phyloP scores from a whole-genome alignment of 1,140 invertebrate species.

The Diabrotica virgifera region DNA sequence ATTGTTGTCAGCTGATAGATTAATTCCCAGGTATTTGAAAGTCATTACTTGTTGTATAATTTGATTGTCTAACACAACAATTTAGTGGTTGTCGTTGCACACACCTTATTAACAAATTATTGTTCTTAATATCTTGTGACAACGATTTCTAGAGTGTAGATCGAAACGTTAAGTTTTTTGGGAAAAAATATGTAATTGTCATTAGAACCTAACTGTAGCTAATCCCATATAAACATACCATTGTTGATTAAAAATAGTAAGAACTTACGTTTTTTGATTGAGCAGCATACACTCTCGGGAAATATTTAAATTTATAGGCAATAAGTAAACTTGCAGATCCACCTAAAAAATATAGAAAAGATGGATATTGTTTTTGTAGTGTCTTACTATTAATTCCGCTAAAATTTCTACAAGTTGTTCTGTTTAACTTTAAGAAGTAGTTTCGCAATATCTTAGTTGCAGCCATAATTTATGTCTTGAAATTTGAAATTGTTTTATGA shows the following conservation, averaged over 20 bases:
- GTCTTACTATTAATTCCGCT: neutral
- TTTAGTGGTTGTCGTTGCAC: too few relatives aligned
- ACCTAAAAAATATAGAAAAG: slow-evolving; percentile 9
- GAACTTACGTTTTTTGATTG: slow-evolving; percentile 23
- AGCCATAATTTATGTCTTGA: neutral
- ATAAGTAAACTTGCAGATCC: slow-evolving; percentile 3
- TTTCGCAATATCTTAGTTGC: slow-evolving; percentile 2
- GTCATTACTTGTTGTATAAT: too few relatives aligned
- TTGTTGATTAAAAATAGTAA: neutral
- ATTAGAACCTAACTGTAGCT: too few relatives aligned
- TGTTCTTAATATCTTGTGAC: too few relatives aligned
- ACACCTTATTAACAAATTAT: too few relatives aligned
- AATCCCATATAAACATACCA: too few relatives aligned
- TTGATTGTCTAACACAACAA: too few relatives aligned
- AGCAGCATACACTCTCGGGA: slow-evolving; percentile 19
- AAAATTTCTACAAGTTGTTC: slow-evolving; percentile 1
- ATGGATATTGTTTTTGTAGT: neutral
- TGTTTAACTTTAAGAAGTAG: slow-evolving; percentile 1
- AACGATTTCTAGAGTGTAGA: too few relatives aligned
- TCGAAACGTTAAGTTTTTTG: too few relatives aligned
- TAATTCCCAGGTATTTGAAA: too few relatives aligned
- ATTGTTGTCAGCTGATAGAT: too few relatives aligned
- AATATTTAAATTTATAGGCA: slow-evolving; percentile 10
- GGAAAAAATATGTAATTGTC: too few relatives aligned
- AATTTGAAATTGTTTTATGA: neutral